Conservation (phyloP, 1,140 invertebrate species). For the Centruroides sculpturatus region DNA sequence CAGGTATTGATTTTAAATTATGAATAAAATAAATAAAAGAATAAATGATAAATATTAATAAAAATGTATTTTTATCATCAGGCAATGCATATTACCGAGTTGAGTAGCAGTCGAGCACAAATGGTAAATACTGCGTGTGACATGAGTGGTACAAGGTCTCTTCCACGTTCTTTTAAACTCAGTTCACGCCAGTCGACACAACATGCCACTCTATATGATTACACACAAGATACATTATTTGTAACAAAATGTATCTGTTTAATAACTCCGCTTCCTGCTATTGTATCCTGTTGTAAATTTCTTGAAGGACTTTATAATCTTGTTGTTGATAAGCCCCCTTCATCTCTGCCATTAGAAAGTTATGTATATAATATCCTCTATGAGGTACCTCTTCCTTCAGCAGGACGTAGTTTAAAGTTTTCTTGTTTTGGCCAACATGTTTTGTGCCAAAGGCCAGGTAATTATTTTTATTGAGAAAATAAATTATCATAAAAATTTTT, state of each 20-base stretch:
- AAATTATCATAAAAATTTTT: background rate
- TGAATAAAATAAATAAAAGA: background rate
- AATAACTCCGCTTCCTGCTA: conserved; percentile 77
- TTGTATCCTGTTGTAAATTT: conserved; percentile 62
- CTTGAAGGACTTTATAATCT: conserved; percentile 73
- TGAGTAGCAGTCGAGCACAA: conserved; percentile 32
- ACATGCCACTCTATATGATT: conserved; percentile 59
- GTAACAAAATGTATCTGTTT: conserved; percentile 90
- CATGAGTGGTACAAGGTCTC: conserved; percentile 48
- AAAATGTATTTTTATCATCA: conserved; percentile 26
- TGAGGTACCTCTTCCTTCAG: conserved; percentile 75
- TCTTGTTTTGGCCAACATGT: conserved; percentile 35
- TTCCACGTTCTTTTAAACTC: conserved; percentile 75
- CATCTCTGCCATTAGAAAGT: conserved; percentile 55
- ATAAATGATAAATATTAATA: too few relatives aligned
- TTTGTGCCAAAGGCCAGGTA: conserved; percentile 35
- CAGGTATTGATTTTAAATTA: conserved; percentile 39
- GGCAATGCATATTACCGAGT: conserved; percentile 81
- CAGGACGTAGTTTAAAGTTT: conserved; percentile 72
- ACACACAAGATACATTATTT: conserved; percentile 79
- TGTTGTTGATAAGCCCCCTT: conserved; percentile 21
- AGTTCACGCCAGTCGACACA: conserved; percentile 50
- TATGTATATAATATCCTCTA: conserved; percentile 91
- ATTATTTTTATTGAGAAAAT: conserved; percentile 5
- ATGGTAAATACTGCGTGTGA: conserved; percentile 23